Conservation (phyloP, 1,140 invertebrate genomes). For the Venturia canescens region DNA sequence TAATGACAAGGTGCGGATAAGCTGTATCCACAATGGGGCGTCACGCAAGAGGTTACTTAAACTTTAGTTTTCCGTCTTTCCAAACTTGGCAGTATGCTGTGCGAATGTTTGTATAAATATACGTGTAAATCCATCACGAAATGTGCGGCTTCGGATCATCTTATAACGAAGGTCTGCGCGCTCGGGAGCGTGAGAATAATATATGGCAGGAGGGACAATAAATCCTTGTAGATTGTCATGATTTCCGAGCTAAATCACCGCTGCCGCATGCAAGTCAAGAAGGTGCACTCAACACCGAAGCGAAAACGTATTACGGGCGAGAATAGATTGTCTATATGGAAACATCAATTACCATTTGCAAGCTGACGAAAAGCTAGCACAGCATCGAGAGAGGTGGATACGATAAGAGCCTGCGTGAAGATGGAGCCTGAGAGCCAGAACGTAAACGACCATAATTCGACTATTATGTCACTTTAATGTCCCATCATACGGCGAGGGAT, state of each 20-base stretch:
- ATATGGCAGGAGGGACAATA: background rate
- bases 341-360: background rate
- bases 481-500: conserved; percentile 42
- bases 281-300: background rate
- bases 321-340: background rate
- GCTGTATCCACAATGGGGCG: background rate
- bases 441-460: conserved; percentile 2
- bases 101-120: background rate
- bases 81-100: background rate
- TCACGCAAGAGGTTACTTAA: conserved; percentile 4
- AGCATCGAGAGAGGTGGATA: background rate
- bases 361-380: background rate
- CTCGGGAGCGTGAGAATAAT: background rate
- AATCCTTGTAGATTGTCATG: background rate
- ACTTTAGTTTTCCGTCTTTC: background rate
- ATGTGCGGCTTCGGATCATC: background rate
- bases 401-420: background rate
- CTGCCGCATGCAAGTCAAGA: background rate
- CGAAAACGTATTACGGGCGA: background rate
- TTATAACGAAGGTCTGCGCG: background rate
- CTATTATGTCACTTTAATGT: conserved; percentile 13
- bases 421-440: background rate
- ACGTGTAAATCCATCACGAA: background rate
- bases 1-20: conserved; percentile 23
- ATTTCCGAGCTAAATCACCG: background rate